Conservation (phyloP, 2,797 vertebrate genomes). For the Lagocephalus sceleratus region DNA sequence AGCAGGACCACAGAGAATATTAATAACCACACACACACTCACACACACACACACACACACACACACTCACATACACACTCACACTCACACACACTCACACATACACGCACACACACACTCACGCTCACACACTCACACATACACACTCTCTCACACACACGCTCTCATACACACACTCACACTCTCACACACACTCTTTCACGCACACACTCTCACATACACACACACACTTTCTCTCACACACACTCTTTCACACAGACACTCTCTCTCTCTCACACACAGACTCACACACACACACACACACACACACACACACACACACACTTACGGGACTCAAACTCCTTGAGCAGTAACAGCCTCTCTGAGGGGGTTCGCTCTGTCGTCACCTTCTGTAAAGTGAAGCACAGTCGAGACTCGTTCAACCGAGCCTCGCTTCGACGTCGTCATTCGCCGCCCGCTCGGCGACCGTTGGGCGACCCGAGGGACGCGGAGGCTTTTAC, state of each 20-base stretch:
- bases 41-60: slow-evolving; percentile 31
- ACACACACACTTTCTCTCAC: slow-evolving; percentile 30
- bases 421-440: not conserved
- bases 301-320: slow-evolving; percentile 18
- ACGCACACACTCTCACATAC: slow-evolving; percentile 53
- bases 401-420: not conserved
- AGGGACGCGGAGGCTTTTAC: not conserved
- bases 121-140: slow-evolving; percentile 59
- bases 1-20: slow-evolving; percentile 49
- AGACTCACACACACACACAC: slow-evolving; percentile 43
- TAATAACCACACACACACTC: slow-evolving; percentile 51
- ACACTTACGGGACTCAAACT: slow-evolving; percentile 82
- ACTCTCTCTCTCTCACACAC: slow-evolving; percentile 30
- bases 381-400: slow-evolving; percentile 66
- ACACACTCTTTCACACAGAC: slow-evolving; percentile 57
- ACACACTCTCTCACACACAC: slow-evolving; percentile 42
- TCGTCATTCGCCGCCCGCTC: too few relatives aligned
- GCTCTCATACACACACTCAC: slow-evolving; percentile 42
- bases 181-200: slow-evolving; percentile 23
- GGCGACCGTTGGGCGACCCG: too few relatives aligned
- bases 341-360: slow-evolving; percentile 71
- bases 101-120: slow-evolving; percentile 52
- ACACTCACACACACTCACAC: slow-evolving; percentile 38
- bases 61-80: too few relatives aligned
- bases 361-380: slow-evolving; percentile 75